Conservation (phyloP, 2,888 invertebrate genomes). For the Strigamia transsilvanica region DNA sequence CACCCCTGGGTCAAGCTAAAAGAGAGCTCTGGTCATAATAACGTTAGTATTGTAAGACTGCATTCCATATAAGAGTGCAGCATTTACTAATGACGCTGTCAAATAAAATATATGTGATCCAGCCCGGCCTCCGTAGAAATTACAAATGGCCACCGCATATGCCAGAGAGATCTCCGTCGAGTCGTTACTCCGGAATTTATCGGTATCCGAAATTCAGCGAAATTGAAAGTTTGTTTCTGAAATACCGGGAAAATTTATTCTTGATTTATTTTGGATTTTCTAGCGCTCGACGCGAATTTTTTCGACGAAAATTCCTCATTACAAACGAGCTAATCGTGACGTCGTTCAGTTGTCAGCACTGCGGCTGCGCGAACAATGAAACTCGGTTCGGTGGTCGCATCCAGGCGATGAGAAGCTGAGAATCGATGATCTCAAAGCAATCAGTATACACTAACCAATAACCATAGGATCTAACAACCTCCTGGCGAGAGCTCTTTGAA, state of each 20-base stretch:
- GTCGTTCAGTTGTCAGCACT: slow-evolving; percentile 91
- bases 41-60: too few species aligned
- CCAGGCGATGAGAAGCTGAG: slow-evolving; percentile 67
- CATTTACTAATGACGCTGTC: too few species aligned
- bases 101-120: too few species aligned
- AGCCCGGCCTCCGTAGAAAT: neutral
- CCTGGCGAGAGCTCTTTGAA: neutral
- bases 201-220: slow-evolving; percentile 78
- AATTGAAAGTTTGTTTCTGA: slow-evolving; percentile 88
- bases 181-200: slow-evolving; percentile 73
- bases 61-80: too few species aligned
- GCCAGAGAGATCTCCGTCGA: neutral
- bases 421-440: slow-evolving; percentile 9
- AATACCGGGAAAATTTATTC: slow-evolving; percentile 76
- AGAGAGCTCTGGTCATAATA: too few species aligned
- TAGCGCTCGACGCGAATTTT: slow-evolving; percentile 88
- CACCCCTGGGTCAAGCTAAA: too few species aligned
- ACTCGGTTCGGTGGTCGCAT: slow-evolving; percentile 86
- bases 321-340: slow-evolving; percentile 91
- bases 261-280: neutral
- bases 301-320: slow-evolving; percentile 91
- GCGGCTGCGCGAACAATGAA: slow-evolving; percentile 89
- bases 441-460: slow-evolving; percentile 12
- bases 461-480: neutral
- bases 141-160: neutral